phyloP scores from a whole-genome alignment of 2,797 vertebrate species.

The Ficedula albicollis region DNA sequence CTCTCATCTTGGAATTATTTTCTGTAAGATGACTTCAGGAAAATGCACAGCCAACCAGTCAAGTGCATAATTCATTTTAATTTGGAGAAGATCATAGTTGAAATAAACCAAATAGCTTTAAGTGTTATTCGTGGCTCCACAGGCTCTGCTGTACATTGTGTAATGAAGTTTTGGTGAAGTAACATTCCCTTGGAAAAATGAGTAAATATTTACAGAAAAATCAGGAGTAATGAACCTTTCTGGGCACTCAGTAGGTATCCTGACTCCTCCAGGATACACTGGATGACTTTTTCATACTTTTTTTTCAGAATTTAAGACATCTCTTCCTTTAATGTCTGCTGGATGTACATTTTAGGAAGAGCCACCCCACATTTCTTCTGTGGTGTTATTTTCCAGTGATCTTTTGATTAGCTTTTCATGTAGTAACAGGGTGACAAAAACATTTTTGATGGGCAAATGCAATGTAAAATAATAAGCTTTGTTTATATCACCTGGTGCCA shows the following conservation, averaged over 20 bases:
- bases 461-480: not conserved
- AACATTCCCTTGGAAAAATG: not conserved
- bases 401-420: not conserved
- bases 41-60: not conserved
- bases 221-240: not conserved
- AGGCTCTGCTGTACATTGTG: not conserved
- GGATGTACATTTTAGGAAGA: not conserved
- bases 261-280: not conserved
- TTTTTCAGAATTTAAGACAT: not conserved
- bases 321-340: not conserved
- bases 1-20: not conserved
- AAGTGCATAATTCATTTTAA: not conserved
- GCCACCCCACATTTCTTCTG: not conserved
- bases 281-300: not conserved
- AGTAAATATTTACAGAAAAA: not conserved
- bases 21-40: not conserved
- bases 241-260: not conserved
- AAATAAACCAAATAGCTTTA: not conserved
- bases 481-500: fast-evolving
- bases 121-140: not conserved
- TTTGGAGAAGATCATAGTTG: not conserved
- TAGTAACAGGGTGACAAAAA: not conserved
- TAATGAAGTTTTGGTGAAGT: not conserved
- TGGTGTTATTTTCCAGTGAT: not conserved
- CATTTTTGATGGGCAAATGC: not conserved